Conservation (phyloP, 2,888 invertebrate genomes). For the Cylindroiulus punctatus region DNA sequence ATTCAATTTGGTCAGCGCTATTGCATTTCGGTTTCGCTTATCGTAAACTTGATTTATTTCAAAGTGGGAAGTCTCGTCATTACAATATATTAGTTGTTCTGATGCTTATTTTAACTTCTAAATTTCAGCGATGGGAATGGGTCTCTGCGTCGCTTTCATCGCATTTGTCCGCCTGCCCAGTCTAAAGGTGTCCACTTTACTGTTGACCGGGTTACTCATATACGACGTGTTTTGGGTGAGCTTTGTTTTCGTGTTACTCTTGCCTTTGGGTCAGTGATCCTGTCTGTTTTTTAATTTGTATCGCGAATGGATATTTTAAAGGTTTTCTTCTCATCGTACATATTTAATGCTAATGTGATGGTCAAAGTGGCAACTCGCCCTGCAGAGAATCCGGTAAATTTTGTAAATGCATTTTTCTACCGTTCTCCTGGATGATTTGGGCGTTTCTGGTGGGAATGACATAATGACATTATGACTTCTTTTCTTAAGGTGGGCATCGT, state of each 20-base stretch:
- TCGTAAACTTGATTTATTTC: too few species aligned
- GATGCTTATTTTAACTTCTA: too few species aligned
- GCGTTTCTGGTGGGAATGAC: not conserved
- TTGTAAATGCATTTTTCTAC: not conserved
- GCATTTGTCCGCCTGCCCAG: conserved; percentile 95
- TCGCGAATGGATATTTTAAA: conserved; percentile 59
- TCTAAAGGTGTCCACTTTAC: conserved; percentile 92
- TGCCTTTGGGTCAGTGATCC: not conserved
- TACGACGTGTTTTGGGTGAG: conserved; percentile 96
- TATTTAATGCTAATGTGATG: conserved; percentile 99
- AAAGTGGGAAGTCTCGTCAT: too few species aligned
- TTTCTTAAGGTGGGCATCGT: conserved; percentile 78
- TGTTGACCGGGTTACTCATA: conserved; percentile 90
- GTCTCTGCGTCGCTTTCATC: conserved; percentile 96
- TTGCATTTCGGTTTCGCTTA: too few species aligned
- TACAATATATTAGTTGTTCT: not conserved
- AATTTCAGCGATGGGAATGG: conserved; percentile 92
- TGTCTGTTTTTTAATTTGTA: not conserved
- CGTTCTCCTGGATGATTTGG: conserved; percentile 17
- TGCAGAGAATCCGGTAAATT: conserved; percentile 67
- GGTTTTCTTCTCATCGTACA: conserved; percentile 96
- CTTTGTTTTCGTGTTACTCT: not conserved
- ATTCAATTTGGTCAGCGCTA: too few species aligned
- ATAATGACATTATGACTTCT: conserved; percentile 37
- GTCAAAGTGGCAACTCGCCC: conserved; percentile 81